Evolutionary conservation across 1,140 invertebrate species (phyloP), one percentile per base, ranked within the genome.

Genomic region (Chionoecetes opilio): DNA sequence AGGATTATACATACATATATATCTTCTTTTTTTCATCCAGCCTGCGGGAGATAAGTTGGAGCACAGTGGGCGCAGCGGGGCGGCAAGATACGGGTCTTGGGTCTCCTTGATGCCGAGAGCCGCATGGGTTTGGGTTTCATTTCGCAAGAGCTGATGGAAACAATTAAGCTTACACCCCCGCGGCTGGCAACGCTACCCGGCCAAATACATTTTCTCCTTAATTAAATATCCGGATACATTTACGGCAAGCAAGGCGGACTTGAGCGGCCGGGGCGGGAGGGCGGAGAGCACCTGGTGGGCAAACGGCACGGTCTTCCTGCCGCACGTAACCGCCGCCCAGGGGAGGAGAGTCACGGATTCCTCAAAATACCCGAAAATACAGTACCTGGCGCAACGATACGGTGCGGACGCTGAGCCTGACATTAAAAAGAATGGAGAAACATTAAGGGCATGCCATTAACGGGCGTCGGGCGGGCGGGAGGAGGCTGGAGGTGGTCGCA

Each of bases 371-470:
- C 38, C 38, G 84, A 85, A 63, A 17, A 93, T 85, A 53, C 93
- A 93, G 53, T 75, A 89, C 31, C 41, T 88, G 88, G 82, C 89
- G 35, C 93, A 93, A 93, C 63, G 88, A 89, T 88, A 89, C 93
- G 37, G 85, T 38, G 88, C 21, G 85, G 41, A 38, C 37, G 88
- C 46, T 88, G 41, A 89, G 86, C 85, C 31, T 32, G 75, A 26
- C 32, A 92, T 82, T 63, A 87, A 87, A 87, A 46, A 87, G 87
- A 21, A 75, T 31, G 37, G 34, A 93, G 53, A 93, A 75, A 82
- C 93, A 88, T 93, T 88, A 89, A 88, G 93, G 86, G 34, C 26
- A 9, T 21, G 32, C 26, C 93, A 89, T 93, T 89, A 88, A 53
- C 46, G 29, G 53, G 32, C 46, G n/a, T 17, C 46, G 38, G 38